Conservation (phyloP, 2,113 vertebrate genomes). For the Eleginops maclovinus region DNA sequence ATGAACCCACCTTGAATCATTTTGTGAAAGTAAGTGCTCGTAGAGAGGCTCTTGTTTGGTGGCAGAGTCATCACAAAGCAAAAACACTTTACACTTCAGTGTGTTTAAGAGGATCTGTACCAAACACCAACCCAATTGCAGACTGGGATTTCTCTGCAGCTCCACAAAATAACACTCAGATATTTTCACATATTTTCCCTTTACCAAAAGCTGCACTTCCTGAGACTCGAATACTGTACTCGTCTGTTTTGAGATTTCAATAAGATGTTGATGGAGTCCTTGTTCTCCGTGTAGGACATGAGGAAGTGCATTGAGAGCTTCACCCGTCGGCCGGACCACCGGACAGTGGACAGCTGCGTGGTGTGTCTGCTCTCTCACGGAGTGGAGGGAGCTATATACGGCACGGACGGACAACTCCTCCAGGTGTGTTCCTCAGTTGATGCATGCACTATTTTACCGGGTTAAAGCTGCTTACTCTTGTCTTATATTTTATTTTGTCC, state of each 20-base stretch:
- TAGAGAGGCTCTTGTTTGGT: slow-evolving; percentile 4
- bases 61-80: neutral
- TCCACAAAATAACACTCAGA: no score
- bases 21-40: neutral
- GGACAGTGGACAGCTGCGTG: slow-evolving; percentile 87
- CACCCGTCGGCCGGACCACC: slow-evolving; percentile 82
- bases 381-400: slow-evolving; percentile 93
- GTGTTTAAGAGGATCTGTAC: no score
- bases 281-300: slow-evolving; percentile 85
- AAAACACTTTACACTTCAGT: slow-evolving; percentile 11
- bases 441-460: neutral
- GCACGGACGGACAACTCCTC: slow-evolving; percentile 90
- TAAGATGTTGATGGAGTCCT: neutral
- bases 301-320: slow-evolving; percentile 87
- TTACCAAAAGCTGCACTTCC: no score
- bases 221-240: no score
- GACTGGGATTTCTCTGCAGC: no score
- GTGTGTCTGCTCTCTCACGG: slow-evolving; percentile 96
- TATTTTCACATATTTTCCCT: no score
- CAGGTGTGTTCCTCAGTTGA: slow-evolving; percentile 72
- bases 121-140: no score
- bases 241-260: no score
- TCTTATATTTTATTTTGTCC: slow-evolving; percentile 4
- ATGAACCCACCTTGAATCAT: neutral
- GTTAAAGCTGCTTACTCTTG: neutral